Percentiles rank a stretch among this genome's conserved stretches.
Conservation (phyloP, 2,113 vertebrate species). For the Neogobius melanostomus region DNA sequence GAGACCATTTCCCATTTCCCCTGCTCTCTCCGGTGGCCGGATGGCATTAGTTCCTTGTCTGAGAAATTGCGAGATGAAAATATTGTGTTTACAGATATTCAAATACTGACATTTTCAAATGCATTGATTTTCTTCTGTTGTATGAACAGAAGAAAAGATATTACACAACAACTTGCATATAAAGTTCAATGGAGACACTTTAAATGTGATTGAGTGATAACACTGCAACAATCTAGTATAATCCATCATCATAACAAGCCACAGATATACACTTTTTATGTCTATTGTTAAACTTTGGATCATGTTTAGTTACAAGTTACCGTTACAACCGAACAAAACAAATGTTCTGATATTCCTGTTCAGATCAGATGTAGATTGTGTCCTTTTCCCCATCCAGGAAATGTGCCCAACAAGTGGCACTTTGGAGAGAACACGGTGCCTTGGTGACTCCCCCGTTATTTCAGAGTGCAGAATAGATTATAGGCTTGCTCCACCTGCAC, state of each 20-base stretch:
- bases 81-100: neutral
- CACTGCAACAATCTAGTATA: too few relatives aligned
- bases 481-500: conserved; percentile 17
- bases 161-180: too few relatives aligned
- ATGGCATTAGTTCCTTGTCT: conserved; percentile 8
- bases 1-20: too few relatives aligned
- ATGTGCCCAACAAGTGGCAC: conserved; percentile 26
- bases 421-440: conserved; percentile 10
- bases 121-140: neutral
- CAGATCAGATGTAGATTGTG: neutral
- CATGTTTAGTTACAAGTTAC: too few relatives aligned
- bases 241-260: too few relatives aligned
- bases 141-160: neutral
- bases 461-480: conserved; percentile 22
- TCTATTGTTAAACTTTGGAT: too few relatives aligned
- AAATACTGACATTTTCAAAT: neutral
- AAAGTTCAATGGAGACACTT: too few relatives aligned
- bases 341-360: neutral
- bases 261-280: too few relatives aligned
- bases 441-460: conserved; percentile 22
- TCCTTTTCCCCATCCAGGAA: conserved; percentile 33
- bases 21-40: neutral
- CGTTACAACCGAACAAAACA: too few relatives aligned
- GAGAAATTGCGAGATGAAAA: neutral
- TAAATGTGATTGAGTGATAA: too few relatives aligned